Conservation (phyloP, 2,888 invertebrate species). For the Petrolisthes cinctipes region DNA sequence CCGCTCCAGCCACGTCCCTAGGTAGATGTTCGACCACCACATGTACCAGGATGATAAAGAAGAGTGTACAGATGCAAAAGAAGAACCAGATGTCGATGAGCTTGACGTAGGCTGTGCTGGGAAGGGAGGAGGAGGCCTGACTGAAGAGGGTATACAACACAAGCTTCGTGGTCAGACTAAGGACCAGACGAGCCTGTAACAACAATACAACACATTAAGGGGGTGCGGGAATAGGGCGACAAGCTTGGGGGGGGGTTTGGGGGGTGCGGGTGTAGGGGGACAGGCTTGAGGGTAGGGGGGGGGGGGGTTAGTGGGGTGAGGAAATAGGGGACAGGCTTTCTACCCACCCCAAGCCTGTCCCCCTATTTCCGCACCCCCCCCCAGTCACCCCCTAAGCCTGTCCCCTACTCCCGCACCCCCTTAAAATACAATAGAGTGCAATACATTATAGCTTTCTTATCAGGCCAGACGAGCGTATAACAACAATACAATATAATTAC, state of each 20-base stretch:
- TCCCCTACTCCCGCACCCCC: no score
- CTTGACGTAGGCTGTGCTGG: slow-evolving; percentile 38
- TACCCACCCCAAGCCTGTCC: no score
- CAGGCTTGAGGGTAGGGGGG: background rate
- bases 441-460: no score
- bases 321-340: no score
- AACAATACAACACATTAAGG: no score
- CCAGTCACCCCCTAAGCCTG: no score
- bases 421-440: no score
- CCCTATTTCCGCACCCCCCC: no score
- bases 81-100: slow-evolving; percentile 51
- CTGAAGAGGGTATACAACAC: slow-evolving; percentile 39
- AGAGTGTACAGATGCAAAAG: slow-evolving; percentile 39
- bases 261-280: background rate
- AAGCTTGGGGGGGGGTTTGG: background rate
- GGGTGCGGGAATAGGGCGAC: background rate
- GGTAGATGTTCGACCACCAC: slow-evolving; percentile 27
- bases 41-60: slow-evolving; percentile 37
- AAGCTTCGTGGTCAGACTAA: slow-evolving; percentile 36
- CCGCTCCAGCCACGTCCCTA: background rate
- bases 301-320: background rate
- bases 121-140: slow-evolving; percentile 38
- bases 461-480: no score
- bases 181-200: slow-evolving; percentile 26
- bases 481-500: no score